phyloP scores from a whole-genome alignment of 2,113 vertebrate genomes.

The Misgurnus mizolepis region DNA sequence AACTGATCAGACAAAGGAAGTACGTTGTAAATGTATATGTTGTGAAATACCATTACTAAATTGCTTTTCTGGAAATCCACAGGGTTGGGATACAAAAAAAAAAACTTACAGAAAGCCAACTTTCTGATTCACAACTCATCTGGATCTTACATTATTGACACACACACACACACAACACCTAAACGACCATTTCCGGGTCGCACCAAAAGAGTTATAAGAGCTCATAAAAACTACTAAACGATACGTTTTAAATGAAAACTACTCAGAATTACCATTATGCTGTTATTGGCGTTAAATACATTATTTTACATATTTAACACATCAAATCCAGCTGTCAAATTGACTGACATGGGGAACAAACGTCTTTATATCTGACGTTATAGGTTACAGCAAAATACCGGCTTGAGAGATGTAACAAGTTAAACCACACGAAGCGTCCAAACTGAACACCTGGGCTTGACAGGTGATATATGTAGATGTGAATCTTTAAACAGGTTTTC shows the following conservation, averaged over 20 bases:
- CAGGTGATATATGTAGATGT: neutral
- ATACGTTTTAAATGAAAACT: neutral
- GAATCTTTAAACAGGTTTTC: conserved; percentile 9
- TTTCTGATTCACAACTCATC: neutral
- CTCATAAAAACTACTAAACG: neutral
- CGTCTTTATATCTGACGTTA: neutral
- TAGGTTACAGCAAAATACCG: neutral
- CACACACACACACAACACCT: neutral
- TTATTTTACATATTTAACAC: neutral
- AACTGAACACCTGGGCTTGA: neutral
- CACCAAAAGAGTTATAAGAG: neutral
- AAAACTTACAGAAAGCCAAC: neutral
- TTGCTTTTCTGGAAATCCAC: neutral
- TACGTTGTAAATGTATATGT: neutral
- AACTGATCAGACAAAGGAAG: conserved; percentile 26
- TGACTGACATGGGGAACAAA: conserved; percentile 5
- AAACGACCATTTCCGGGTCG: conserved; percentile 25
- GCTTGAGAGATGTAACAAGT: neutral
- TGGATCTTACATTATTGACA: neutral
- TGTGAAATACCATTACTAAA: neutral
- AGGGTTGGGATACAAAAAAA: neutral
- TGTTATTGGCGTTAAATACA: neutral
- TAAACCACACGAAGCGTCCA: conserved; percentile 4
- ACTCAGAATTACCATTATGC: neutral
- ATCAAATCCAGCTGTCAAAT: conserved; percentile 16